A percentile compares a stretch with the other conserved stretches of the same genome.
phyloP scores from a whole-genome alignment of 2,888 invertebrate species.

The Machimus rusticus region DNA sequence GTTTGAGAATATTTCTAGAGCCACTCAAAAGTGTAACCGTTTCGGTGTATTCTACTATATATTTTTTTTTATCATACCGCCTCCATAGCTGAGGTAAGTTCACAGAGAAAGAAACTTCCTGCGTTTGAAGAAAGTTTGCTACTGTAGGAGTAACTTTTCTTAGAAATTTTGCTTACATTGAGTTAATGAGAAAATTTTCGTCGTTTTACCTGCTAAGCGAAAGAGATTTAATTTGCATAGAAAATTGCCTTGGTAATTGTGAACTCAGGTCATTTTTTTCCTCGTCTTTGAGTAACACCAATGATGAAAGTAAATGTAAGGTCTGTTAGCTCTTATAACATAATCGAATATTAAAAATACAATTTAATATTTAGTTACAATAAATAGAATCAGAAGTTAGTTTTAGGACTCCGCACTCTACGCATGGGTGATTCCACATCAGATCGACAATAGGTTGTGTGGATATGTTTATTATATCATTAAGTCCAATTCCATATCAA shows the following conservation, averaged over 20 bases:
- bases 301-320: neutral
- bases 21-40: neutral
- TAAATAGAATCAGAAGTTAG: too few relatives aligned
- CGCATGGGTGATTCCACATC: too few relatives aligned
- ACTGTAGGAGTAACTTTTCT: neutral
- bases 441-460: too few relatives aligned
- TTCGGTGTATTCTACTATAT: neutral
- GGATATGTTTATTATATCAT: too few relatives aligned
- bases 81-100: neutral
- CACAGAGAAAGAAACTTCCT: neutral
- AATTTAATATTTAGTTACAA: too few relatives aligned
- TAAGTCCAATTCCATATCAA: too few relatives aligned
- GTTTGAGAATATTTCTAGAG: neutral
- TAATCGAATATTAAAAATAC: too few relatives aligned
- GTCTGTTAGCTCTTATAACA: neutral
- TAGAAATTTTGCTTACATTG: neutral
- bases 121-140: neutral
- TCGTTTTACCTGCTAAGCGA: neutral
- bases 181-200: neutral
- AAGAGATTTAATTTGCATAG: neutral
- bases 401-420: too few relatives aligned
- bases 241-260: neutral
- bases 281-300: neutral
- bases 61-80: neutral
- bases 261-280: too few relatives aligned